These are phyloP conservation scores for Struthio camelus DNA, from an alignment of 2,113 vertebrate genomes.

Conservation along the genomic window DNA sequence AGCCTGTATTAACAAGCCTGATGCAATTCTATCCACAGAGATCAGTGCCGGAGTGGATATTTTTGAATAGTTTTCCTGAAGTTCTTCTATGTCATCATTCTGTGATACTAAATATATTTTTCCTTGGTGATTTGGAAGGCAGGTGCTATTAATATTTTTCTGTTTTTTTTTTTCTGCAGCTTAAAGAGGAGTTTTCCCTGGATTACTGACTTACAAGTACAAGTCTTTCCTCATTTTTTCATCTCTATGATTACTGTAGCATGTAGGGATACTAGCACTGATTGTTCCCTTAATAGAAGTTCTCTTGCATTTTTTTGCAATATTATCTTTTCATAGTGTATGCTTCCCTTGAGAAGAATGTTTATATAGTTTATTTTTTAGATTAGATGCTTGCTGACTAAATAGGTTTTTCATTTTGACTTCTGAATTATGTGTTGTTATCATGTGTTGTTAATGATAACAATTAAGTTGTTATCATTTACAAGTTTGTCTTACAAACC, in stretches of 20 bases:
- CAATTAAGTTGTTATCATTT: background rate
- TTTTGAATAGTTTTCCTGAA: background rate
- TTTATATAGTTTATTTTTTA: background rate
- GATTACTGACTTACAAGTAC: background rate
- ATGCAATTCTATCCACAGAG: background rate
- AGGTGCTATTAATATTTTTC: background rate
- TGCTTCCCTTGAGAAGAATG: background rate
- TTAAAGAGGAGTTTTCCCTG: background rate
- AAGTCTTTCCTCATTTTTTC: background rate
- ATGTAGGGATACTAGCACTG: background rate
- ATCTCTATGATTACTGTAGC: background rate
- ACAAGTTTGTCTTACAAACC: background rate
- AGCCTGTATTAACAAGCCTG: background rate
- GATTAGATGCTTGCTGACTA: background rate
- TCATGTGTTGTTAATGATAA: too few species aligned
- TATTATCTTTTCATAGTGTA: background rate
- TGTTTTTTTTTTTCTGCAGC: background rate
- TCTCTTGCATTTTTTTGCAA: background rate
- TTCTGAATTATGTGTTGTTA: background rate
- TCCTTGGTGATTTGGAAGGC: background rate
- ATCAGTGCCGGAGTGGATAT: background rate
- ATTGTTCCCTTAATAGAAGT: background rate
- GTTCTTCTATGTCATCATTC: background rate
- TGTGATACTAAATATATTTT: background rate
- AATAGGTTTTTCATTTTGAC: background rate